These are phyloP conservation scores for Elephas maximus DNA, from an alignment of 2,113 vertebrate species.

Conservation along the genomic window DNA sequence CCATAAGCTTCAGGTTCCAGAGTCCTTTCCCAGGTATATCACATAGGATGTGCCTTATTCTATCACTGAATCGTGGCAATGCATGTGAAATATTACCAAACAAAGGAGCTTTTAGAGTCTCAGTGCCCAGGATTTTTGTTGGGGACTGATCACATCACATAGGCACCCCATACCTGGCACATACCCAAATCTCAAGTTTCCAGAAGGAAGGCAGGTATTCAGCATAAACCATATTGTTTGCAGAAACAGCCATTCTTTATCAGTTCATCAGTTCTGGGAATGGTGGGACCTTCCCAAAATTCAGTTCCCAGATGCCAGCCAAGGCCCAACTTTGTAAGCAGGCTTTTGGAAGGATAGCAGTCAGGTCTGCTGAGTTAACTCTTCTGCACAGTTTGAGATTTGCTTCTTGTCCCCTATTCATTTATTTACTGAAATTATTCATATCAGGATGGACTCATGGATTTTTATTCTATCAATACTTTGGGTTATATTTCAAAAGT, in stretches of 20 bases:
- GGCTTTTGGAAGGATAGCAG: background rate
- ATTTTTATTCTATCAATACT: background rate
- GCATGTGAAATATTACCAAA: background rate
- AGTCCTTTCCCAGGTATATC: background rate
- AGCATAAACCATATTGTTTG: background rate
- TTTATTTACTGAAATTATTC: background rate
- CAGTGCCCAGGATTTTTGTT: background rate
- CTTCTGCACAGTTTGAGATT: background rate
- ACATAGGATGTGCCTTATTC: background rate
- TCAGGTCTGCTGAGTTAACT: background rate
- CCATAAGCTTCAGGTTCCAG: background rate
- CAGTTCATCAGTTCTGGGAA: background rate
- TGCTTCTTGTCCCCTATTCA: background rate
- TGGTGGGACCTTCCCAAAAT: background rate
- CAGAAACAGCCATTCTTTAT: background rate
- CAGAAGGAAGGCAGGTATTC: background rate
- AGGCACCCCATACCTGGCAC: background rate
- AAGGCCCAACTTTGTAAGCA: background rate
- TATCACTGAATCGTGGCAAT: background rate
- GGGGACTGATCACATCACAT: background rate
- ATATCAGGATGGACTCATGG: background rate
- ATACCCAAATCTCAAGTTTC: background rate
- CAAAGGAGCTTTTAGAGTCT: background rate
- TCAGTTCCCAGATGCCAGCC: background rate
- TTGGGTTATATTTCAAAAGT: conserved; percentile 9